These are phyloP conservation scores for Cavia porcellus DNA, from an alignment of 2,113 vertebrate species.

Conservation along the genomic window DNA sequence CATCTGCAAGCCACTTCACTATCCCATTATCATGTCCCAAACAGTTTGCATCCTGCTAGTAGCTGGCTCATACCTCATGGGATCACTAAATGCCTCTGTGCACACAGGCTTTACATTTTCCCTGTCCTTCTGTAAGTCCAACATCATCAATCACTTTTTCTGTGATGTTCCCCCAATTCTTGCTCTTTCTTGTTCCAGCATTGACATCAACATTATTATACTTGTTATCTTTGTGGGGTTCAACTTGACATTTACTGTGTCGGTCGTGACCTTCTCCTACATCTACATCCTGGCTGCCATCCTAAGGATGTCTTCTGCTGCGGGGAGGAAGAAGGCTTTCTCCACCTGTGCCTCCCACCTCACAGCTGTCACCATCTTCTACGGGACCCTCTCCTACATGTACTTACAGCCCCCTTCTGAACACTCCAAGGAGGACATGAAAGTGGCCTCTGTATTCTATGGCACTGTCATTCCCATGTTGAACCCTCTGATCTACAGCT, in stretches of 20 bases:
- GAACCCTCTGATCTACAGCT: constrained; percentile 50
- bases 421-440: constrained; percentile 4
- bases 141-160: constrained; percentile 38
- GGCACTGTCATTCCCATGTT: constrained; percentile 38
- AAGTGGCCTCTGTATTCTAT: constrained; percentile 42
- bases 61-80: constrained; percentile 35
- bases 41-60: background rate
- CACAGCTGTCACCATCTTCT: constrained; percentile 41
- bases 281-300: background rate
- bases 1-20: constrained; percentile 43
- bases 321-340: background rate
- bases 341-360: constrained; percentile 26
- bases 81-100: constrained; percentile 1
- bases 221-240: constrained; percentile 9
- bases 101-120: constrained; percentile 49
- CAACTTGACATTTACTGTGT: constrained; percentile 7
- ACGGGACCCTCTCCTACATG: constrained; percentile 20
- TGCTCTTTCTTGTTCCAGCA: background rate
- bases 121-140: constrained; percentile 1
- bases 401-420: constrained; percentile 38
- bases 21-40: constrained; percentile 3
- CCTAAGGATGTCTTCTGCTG: constrained; percentile 18
- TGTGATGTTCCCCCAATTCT: constrained; percentile 12
- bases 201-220: background rate
- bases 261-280: background rate